Evolutionary conservation across 2,888 invertebrate species (phyloP).

Genomic region (Muscina levida): DNA sequence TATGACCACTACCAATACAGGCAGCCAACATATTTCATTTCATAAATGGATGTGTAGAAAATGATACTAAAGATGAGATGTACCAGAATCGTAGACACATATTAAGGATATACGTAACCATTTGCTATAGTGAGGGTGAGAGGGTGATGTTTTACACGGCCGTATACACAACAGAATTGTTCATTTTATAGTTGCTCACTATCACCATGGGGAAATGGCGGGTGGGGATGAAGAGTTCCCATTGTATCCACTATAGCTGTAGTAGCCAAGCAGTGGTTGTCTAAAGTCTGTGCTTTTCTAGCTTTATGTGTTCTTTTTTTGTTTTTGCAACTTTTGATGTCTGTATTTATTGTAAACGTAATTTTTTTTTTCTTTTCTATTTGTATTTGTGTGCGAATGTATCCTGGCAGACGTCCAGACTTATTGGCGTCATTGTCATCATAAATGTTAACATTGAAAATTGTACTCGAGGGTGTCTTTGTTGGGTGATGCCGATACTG

Average conservation of each 20-base stretch:
- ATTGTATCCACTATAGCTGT: no score
- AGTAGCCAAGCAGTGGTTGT: no score
- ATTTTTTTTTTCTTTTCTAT: no score
- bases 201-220: no score
- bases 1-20: not conserved
- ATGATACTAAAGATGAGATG: no score
- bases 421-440: constrained; percentile 71
- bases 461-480: not conserved
- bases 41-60: not conserved
- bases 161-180: constrained; percentile 14
- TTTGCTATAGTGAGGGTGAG: not conserved
- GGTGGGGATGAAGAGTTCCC: no score
- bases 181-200: not conserved
- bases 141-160: not conserved
- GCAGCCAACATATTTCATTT: not conserved
- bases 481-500: not conserved
- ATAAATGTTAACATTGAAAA: constrained; percentile 66
- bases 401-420: constrained; percentile 71
- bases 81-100: no score
- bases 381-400: constrained; percentile 18
- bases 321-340: not conserved
- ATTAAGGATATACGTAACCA: not conserved
- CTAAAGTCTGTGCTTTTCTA: constrained; percentile 38
- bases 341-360: no score
- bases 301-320: not conserved